Evolutionary conservation across 53 echinoderm and acorn worm genomes (phyloP).

Genomic region (Antedon mediterranea): DNA sequence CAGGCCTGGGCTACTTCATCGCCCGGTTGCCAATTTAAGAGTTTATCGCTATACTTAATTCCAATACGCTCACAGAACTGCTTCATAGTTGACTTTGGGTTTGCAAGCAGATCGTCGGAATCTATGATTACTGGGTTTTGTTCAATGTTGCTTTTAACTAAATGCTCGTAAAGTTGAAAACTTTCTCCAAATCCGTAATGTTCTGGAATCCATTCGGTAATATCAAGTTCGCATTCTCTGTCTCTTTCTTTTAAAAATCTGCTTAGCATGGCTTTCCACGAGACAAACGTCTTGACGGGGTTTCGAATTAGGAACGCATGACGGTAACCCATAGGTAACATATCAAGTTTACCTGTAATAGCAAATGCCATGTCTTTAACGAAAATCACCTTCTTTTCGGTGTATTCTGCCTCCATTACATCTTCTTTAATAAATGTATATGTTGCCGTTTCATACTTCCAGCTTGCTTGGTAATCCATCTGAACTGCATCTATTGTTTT

Average conservation of each 20-base stretch:
- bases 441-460: neutral
- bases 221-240: slow-evolving; percentile 9
- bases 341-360: slow-evolving; percentile 9
- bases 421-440: neutral
- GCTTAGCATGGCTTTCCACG: slow-evolving; percentile 21
- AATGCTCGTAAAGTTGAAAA: neutral
- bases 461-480: neutral
- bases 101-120: neutral
- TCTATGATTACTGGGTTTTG: neutral
- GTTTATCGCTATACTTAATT: neutral
- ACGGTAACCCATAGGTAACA: slow-evolving; percentile 23
- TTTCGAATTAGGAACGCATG: slow-evolving; percentile 27
- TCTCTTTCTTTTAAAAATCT: slow-evolving; percentile 5
- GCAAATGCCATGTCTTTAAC: slow-evolving; percentile 24
- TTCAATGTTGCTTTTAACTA: neutral
- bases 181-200: neutral
- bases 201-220: neutral
- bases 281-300: slow-evolving; percentile 21
- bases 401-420: neutral
- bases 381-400: neutral
- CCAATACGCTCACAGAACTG: neutral
- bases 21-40: neutral
- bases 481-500: neutral
- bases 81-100: neutral
- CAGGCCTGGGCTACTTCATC: neutral